Percentiles rank a stretch among this genome's conserved stretches.
phyloP scores from a whole-genome alignment of 2,888 invertebrate species.

The Amiota communis region DNA sequence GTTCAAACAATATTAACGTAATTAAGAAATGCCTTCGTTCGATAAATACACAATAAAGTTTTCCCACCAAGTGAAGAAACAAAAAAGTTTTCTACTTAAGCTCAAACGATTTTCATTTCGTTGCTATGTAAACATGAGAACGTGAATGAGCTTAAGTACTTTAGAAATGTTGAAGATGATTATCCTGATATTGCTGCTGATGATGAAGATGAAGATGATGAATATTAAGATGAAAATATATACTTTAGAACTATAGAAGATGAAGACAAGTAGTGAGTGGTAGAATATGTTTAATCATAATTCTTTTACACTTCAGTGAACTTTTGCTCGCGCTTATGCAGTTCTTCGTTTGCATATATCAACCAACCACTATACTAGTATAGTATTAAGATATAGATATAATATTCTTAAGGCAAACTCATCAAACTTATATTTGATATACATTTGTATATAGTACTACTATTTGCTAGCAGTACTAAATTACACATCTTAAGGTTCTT shows the following conservation, averaged over 20 bases:
- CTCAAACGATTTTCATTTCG: conserved; percentile 8
- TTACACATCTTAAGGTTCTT: conserved; percentile 15
- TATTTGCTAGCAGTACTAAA: neutral
- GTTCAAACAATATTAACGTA: conserved; percentile 29
- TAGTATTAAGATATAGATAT: too few species aligned
- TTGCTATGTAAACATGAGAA: neutral
- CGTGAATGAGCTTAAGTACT: too few species aligned
- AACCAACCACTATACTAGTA: neutral
- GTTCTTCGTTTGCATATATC: neutral
- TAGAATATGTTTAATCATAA: conserved; percentile 55
- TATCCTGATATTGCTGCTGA: too few species aligned
- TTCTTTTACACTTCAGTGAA: conserved; percentile 46
- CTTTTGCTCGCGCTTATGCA: neutral
- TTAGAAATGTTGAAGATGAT: too few species aligned
- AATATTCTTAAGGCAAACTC: conserved; percentile 47
- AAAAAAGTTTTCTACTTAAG: conserved; percentile 16
- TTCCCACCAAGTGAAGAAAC: neutral
- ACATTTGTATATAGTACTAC: neutral
- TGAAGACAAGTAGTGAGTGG: too few species aligned
- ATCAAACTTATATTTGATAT: conserved; percentile 50
- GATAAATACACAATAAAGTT: conserved; percentile 20
- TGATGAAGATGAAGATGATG: too few species aligned
- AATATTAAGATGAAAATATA: too few species aligned
- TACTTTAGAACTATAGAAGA: too few species aligned
- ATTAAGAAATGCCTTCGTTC: conserved; percentile 26